Base-by-base conservation (phyloP, 2,797 vertebrate genomes). In the Aplochiton taeniatus region DNA sequence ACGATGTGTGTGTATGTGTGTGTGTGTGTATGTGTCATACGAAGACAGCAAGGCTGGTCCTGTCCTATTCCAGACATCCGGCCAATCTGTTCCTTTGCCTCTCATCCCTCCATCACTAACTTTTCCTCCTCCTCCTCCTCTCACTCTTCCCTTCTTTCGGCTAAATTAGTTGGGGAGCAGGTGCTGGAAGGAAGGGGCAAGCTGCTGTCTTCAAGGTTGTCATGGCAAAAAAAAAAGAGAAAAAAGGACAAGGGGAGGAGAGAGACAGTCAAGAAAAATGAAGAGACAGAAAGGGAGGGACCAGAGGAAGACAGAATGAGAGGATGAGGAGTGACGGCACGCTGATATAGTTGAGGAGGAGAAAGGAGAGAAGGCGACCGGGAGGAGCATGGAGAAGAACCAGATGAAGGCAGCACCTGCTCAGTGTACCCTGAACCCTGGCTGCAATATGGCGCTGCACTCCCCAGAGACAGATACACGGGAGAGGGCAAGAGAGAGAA, bases 141-240 rank as follows among this genome's bases (percentile, higher is more conserved):
- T 63, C 59, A 45, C 50, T 70, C 61, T 52, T 73, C 61, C 52
- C 70, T 69, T 76, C 68, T 56, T 77, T 78, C 73, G 57, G 68
- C 77, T 84, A 78, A 80, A 85, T 86, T 85, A 86, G 81, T 10
- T 76, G 77, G 80, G 80, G 78, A 88, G 83, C 88, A 90, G 89
- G 86, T 91, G 89, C 82, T 63, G 83, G 68, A 0, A 9, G 66
- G 58, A 77, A 78, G 61, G 77, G 81, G 79, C 78, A 85, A 80
- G 83, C 74, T 88, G 80, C 79, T 72, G 83, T 85, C 83, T 87
- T 83, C 79, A 82, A 80, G 81, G 72, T 76, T 83, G 89, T 91
- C 91, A 91, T 31, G 31, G 31, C 31, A 31, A 31, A 31, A 31
- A 31, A 31, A 31, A 31, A 31, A 31, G 6, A 73, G 80, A 71